Evolutionary conservation across 2,113 vertebrate species (phyloP).

Genomic region (Mandrillus leucophaeus): DNA sequence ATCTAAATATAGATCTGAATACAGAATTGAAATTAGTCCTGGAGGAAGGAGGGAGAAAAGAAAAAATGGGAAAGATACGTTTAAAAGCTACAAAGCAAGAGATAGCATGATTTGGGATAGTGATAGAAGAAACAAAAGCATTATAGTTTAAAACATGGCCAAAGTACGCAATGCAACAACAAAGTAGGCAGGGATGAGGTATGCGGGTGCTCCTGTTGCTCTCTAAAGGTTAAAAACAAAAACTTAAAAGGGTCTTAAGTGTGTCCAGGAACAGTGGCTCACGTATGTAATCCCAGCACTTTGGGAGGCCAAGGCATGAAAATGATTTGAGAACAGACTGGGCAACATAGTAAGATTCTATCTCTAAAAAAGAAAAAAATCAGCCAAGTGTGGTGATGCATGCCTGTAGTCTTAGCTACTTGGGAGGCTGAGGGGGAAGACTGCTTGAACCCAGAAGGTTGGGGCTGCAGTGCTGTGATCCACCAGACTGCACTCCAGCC

Average conservation of each 20-base stretch:
- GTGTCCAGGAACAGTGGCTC: too few species aligned
- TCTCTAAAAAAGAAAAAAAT: too few species aligned
- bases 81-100: constrained; percentile 22
- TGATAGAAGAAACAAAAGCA: neutral
- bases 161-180: neutral
- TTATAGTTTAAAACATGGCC: neutral
- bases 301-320: too few species aligned
- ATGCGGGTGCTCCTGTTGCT: neutral
- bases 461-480: too few species aligned
- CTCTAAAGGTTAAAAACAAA: constrained; percentile 14
- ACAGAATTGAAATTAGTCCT: neutral
- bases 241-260: neutral
- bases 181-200: neutral
- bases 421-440: too few species aligned
- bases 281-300: too few species aligned
- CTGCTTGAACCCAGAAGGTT: too few species aligned
- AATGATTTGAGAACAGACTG: too few species aligned
- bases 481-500: too few species aligned
- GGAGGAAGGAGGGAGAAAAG: neutral
- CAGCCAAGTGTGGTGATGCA: too few species aligned
- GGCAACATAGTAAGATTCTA: too few species aligned
- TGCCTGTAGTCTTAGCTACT: too few species aligned
- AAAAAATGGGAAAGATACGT: neutral
- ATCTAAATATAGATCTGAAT: neutral
- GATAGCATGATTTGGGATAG: neutral